Evolutionary conservation across 1,140 invertebrate genomes (phyloP).

Genomic region (Drosophila equinoxialis): DNA sequence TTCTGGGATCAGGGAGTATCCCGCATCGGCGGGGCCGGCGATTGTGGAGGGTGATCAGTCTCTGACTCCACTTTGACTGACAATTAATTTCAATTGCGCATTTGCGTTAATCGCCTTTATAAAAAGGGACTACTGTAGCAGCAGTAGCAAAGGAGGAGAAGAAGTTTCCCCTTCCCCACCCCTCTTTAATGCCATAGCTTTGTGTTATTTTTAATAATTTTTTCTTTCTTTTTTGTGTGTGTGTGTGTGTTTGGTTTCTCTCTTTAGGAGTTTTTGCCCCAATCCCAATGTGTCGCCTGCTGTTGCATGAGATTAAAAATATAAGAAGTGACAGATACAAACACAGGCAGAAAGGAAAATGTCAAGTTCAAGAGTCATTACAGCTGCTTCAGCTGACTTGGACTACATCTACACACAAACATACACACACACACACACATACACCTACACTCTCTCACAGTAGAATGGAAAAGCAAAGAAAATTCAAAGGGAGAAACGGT

Average conservation of each 20-base stretch:
- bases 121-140: conserved; percentile 32
- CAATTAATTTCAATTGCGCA: conserved; percentile 81
- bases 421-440: not conserved
- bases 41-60: not conserved
- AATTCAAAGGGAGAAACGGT: conserved; percentile 15
- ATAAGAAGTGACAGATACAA: conserved; percentile 68
- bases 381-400: conserved; percentile 62
- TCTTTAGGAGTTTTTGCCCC: not conserved
- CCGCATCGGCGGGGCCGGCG: conserved; percentile 12
- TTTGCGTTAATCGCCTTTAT: conserved; percentile 75
- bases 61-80: conserved; percentile 66
- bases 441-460: conserved; percentile 1
- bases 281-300: conserved; percentile 56
- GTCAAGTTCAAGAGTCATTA: conserved; percentile 80
- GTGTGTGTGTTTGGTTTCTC: not conserved
- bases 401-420: conserved; percentile 1
- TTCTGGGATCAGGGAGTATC: conserved; percentile 5
- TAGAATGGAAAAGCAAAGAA: conserved; percentile 27
- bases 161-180: not conserved
- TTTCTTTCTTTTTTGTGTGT: not conserved
- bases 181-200: not conserved
- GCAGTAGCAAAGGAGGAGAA: not conserved
- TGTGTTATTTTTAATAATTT: conserved; percentile 11
- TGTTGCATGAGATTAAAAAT: conserved; percentile 72
- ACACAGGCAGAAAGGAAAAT: conserved; percentile 58